phyloP scores from a whole-genome alignment of 2,797 vertebrate species.

The Orestias chungarensis region DNA sequence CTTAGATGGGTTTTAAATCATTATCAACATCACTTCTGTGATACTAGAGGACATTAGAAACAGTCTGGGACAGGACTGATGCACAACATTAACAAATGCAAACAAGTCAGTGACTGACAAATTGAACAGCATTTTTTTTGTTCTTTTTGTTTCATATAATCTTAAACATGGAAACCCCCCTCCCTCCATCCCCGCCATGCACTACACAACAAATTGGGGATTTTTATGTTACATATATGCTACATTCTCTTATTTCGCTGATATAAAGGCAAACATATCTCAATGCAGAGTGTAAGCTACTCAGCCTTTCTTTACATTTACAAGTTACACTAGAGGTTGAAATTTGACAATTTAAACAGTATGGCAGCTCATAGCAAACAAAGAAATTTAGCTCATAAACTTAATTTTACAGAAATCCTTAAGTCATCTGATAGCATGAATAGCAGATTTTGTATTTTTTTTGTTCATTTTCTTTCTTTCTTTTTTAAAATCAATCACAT shows the following conservation, averaged over 20 bases:
- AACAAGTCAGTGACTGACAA: slow-evolving; percentile 78
- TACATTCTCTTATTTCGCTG: slow-evolving; percentile 83
- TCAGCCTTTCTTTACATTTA: slow-evolving; percentile 79
- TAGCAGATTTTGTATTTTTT: slow-evolving; percentile 73
- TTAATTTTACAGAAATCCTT: slow-evolving; percentile 74
- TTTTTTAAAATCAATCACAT: slow-evolving; percentile 77
- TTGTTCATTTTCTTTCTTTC: slow-evolving; percentile 55
- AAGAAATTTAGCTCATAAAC: slow-evolving; percentile 79
- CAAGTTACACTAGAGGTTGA: slow-evolving; percentile 76
- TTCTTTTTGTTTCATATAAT: slow-evolving; percentile 75
- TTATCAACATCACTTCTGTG: slow-evolving; percentile 56
- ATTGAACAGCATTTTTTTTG: slow-evolving; percentile 78
- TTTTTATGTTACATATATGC: slow-evolving; percentile 83
- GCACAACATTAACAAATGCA: slow-evolving; percentile 77
- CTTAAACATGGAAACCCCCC: slow-evolving; percentile 66
- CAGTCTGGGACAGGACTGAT: slow-evolving; percentile 73
- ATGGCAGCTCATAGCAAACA: slow-evolving; percentile 81
- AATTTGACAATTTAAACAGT: slow-evolving; percentile 73
- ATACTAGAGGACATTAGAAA: slow-evolving; percentile 69
- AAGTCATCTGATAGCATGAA: slow-evolving; percentile 78
- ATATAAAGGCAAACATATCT: slow-evolving; percentile 83
- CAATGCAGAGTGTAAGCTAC: slow-evolving; percentile 78
- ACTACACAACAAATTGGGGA: slow-evolving; percentile 77
- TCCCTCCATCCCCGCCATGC: slow-evolving; percentile 76
- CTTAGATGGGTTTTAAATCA: slow-evolving; percentile 47